Evolutionary conservation across 2,888 invertebrate genomes (phyloP).

Genomic region (Blastobasis adustella): DNA sequence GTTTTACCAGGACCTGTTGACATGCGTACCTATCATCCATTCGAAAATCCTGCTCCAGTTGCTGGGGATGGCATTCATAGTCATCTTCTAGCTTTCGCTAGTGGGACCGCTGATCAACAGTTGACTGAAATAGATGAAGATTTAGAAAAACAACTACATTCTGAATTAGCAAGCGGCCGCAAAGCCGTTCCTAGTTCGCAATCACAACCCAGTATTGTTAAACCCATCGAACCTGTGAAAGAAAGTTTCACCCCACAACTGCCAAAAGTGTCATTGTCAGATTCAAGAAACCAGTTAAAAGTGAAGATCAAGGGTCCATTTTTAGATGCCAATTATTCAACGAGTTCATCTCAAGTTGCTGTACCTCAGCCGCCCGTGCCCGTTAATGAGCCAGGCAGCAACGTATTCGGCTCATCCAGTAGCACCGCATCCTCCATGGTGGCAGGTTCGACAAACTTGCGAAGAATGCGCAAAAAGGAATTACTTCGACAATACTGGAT

Average conservation of each 20-base stretch:
- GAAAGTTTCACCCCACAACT: constrained; percentile 39
- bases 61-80: constrained; percentile 76
- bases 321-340: constrained; percentile 83
- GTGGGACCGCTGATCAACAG: constrained; percentile 80
- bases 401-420: constrained; percentile 51
- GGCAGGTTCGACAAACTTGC: constrained; percentile 82
- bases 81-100: constrained; percentile 80
- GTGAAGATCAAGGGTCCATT: constrained; percentile 94
- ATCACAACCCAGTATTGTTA: constrained; percentile 8
- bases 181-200: constrained; percentile 12
- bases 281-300: constrained; percentile 90
- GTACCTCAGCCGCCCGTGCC: constrained; percentile 70
- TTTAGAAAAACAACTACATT: constrained; percentile 84
- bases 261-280: constrained; percentile 84
- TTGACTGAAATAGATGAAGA: constrained; percentile 86
- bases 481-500: constrained; percentile 86
- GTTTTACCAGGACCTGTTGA: constrained; percentile 91
- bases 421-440: constrained; percentile 55
- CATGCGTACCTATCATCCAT: constrained; percentile 88
- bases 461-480: constrained; percentile 94
- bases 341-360: constrained; percentile 75
- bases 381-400: constrained; percentile 46
- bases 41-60: constrained; percentile 72
- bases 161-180: constrained; percentile 76
- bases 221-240: constrained; percentile 31